A percentile compares a stretch with the other conserved stretches of the same genome.
Conservation (phyloP, 2,113 vertebrate species). For the Cygnus atratus region DNA sequence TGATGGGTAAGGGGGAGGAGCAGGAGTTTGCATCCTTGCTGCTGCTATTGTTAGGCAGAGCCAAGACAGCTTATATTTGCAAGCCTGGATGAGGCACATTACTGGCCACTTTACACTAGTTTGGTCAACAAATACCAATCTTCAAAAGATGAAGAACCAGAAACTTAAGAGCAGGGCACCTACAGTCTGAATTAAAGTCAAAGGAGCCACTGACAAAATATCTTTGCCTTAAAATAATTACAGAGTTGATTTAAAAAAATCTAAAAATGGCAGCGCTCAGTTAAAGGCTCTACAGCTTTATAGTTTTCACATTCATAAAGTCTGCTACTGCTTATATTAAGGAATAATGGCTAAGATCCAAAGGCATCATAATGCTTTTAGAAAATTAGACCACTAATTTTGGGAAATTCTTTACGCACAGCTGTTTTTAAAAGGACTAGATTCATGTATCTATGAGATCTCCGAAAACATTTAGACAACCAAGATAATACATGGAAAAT, state of each 20-base stretch:
- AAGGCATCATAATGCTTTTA: not conserved
- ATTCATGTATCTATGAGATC: not conserved
- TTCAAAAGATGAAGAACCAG: not conserved
- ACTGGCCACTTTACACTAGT: not conserved
- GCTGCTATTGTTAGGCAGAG: slow-evolving; percentile 33
- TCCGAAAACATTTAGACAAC: not conserved
- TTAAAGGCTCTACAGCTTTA: not conserved
- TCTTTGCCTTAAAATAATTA: not conserved
- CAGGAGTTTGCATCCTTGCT: not conserved
- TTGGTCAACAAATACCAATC: not conserved
- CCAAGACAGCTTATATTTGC: not conserved
- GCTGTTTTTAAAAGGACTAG: not conserved
- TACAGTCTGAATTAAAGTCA: not conserved
- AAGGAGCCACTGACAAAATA: not conserved
- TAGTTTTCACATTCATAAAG: not conserved
- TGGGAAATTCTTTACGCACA: not conserved
- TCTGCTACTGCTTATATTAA: not conserved
- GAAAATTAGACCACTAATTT: not conserved
- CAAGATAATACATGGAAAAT: not conserved
- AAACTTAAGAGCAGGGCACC: not conserved
- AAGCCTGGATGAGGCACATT: not conserved
- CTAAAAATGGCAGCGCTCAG: not conserved
- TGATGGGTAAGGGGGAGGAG: slow-evolving; percentile 18
- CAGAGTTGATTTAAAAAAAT: not conserved
- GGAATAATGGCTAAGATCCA: not conserved